Conservation (phyloP, 2,113 vertebrate species). For the Galemys pyrenaicus region DNA sequence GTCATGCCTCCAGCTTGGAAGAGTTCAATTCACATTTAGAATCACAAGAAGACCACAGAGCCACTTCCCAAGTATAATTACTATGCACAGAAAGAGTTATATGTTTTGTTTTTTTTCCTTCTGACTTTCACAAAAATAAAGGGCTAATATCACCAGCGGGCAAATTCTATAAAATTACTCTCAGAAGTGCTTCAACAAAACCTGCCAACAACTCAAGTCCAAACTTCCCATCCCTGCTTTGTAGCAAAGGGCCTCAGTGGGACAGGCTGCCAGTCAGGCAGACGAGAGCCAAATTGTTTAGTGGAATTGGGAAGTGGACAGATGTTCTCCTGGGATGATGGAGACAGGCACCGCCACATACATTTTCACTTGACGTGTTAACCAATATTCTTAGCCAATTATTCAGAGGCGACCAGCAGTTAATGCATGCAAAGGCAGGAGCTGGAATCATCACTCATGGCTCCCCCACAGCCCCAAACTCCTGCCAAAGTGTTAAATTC, state of each 20-base stretch:
- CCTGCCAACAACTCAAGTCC: conserved; percentile 71
- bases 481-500: conserved; percentile 61
- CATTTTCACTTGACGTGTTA: conserved; percentile 78
- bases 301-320: conserved; percentile 60
- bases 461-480: conserved; percentile 54
- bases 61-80: conserved; percentile 12
- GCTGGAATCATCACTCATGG: conserved; percentile 67
- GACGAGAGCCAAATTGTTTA: conserved; percentile 67
- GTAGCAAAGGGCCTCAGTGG: conserved; percentile 70
- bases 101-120: neutral
- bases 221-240: conserved; percentile 70
- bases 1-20: neutral
- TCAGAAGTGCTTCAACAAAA: conserved; percentile 74
- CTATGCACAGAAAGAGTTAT: conserved; percentile 17
- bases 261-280: conserved; percentile 71
- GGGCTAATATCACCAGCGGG: conserved; percentile 61
- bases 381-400: conserved; percentile 76
- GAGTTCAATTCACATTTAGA: neutral
- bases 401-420: conserved; percentile 71
- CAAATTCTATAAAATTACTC: conserved; percentile 71
- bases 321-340: conserved; percentile 70
- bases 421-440: conserved; percentile 77
- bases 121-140: conserved; percentile 76
- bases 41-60: neutral
- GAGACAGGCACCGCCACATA: conserved; percentile 72